Base-by-base conservation (phyloP, 2,888 invertebrate species). In the Nineta flava region DNA sequence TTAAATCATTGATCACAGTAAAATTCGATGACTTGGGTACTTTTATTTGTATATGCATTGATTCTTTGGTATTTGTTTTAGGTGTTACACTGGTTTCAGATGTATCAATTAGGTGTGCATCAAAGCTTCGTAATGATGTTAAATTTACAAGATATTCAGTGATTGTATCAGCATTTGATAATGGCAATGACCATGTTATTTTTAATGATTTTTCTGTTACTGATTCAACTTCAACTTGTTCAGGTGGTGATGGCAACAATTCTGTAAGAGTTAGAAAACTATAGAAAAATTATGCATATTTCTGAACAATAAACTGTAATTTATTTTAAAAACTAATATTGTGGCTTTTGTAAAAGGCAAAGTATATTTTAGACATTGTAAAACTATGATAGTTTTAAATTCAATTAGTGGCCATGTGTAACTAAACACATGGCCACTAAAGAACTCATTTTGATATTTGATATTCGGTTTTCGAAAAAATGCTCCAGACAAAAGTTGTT, bases 201-300 rank as follows among this genome's bases (percentile, higher is more conserved):
- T 78, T 78, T 3, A 87, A 64, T 46, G 82, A 79, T 53, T 78
- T 81, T 56, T 86, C 83, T 42, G 80, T 80, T 9, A 85, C 62
- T 7, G 83, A 75, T 57, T 84, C 83, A 2, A 83, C 81, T 65
- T 79, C 77, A 0, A 87, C 74, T 53, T 77, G 74, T 63, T 78
- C 74, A 16, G 88, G 87, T 46, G 79, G 76, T 58, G 84, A 83
- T 46, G 88, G 87, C 26, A 88, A 71, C 2, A 83, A 68, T 65
- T 83, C 83, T 83, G 67, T 5, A 62, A 64, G 45, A 45, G 52
- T 21, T 21, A 26, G 7, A 17, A 19, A 17, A 19, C 3, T 41
- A 3, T 16, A n/a, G 41, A 9, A 38, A 34, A 34, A 9, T 10
- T 9, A 34, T 9, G 10, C 10, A 9, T 34, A 34, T 34, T 34